Percentiles rank a stretch among this genome's conserved stretches.
These are phyloP conservation scores for Pyrrhia umbra DNA, from an alignment of 2,888 invertebrate genomes.

Conservation along the genomic window DNA sequence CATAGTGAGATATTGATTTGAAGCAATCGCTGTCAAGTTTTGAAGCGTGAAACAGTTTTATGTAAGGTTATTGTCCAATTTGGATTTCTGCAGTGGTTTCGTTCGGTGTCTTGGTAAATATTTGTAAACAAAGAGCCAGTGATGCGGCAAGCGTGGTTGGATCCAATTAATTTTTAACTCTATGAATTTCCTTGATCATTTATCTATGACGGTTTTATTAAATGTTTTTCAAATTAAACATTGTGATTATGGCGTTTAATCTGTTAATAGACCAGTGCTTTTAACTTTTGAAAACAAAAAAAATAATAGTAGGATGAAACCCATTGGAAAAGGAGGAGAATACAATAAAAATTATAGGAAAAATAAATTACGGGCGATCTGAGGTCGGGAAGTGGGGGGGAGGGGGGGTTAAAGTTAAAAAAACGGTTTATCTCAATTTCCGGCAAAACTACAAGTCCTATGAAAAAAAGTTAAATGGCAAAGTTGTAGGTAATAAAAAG, in stretches of 20 bases:
- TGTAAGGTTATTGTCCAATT: conserved; percentile 61
- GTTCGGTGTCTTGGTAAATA: conserved; percentile 50
- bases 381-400: too few relatives aligned
- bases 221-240: background rate
- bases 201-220: conserved; percentile 5
- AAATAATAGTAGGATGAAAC: too few relatives aligned
- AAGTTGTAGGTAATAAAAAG: too few relatives aligned
- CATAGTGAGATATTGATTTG: conserved; percentile 59
- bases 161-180: conserved; percentile 23
- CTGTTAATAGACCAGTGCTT: too few relatives aligned
- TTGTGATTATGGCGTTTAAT: background rate
- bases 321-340: too few relatives aligned
- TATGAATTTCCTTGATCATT: conserved; percentile 35
- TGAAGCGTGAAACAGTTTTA: conserved; percentile 67
- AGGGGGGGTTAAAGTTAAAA: too few relatives aligned
- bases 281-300: too few relatives aligned
- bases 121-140: conserved; percentile 56
- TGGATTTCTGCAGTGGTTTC: conserved; percentile 61
- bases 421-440: too few relatives aligned
- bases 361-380: too few relatives aligned
- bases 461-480: too few relatives aligned
- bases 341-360: too few relatives aligned
- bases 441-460: too few relatives aligned
- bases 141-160: conserved; percentile 43
- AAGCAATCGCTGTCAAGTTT: conserved; percentile 55